A percentile compares a stretch with the other conserved stretches of the same genome.
Conservation (phyloP, 2,113 vertebrate species). For the Malurus melanocephalus region DNA sequence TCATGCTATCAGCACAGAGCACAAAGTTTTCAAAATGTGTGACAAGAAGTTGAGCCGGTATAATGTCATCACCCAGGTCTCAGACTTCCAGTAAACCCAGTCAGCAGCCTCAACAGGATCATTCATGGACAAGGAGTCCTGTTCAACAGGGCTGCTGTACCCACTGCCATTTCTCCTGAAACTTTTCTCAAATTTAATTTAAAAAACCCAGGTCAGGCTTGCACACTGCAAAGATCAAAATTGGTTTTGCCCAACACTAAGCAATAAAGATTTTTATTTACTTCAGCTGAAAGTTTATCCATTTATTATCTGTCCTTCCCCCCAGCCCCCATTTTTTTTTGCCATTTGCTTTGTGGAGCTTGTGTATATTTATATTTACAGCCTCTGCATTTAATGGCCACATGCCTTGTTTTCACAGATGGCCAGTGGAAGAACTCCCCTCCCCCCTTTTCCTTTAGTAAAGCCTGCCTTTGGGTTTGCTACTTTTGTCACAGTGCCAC, state of each 20-base stretch:
- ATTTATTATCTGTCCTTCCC: neutral
- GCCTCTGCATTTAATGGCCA: constrained; percentile 80
- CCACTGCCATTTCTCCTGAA: constrained; percentile 8
- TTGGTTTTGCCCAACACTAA: constrained; percentile 55
- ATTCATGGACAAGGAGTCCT: constrained; percentile 23
- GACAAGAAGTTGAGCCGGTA: constrained; percentile 34
- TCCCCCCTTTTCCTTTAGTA: constrained; percentile 59
- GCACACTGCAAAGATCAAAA: constrained; percentile 55
- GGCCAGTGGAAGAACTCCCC: constrained; percentile 76
- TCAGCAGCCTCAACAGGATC: constrained; percentile 39
- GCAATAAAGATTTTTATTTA: constrained; percentile 71
- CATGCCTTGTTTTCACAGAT: constrained; percentile 84
- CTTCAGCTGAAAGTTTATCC: constrained; percentile 67
- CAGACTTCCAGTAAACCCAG: constrained; percentile 43
- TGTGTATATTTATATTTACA: constrained; percentile 82
- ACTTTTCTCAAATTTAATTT: constrained; percentile 51
- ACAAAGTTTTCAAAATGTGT: constrained; percentile 51
- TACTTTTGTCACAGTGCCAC: constrained; percentile 78
- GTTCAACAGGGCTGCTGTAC: neutral
- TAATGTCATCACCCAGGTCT: constrained; percentile 50
- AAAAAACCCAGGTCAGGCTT: constrained; percentile 50
- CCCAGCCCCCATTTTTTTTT: neutral
- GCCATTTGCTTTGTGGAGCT: constrained; percentile 74
- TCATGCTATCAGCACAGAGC: constrained; percentile 50
- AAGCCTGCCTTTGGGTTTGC: constrained; percentile 72